Base-by-base conservation (phyloP, 2,797 vertebrate genomes). In the Manis javanica region DNA sequence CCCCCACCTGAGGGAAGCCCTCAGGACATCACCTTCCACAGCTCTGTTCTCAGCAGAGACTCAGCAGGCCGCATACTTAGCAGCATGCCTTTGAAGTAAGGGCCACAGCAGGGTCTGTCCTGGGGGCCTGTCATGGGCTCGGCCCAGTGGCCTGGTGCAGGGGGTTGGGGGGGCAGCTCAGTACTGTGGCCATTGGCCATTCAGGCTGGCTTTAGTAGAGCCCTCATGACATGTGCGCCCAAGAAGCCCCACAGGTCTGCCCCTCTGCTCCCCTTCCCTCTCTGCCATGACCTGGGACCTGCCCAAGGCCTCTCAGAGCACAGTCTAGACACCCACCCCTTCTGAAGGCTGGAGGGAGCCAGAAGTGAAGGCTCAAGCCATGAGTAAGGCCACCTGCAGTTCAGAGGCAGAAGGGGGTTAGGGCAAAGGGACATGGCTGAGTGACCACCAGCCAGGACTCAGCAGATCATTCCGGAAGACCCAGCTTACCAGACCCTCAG, bases 41-140 rank as follows among this genome's bases (percentile, higher is more conserved):
- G 16, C 51, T 23, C 0, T 14, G 7, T 29, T 77, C 42, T 63
- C 39, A 7, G 13, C 2, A 2, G 6, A n/a, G 81, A 66, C 24
- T 8, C 18, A 31, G 11, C 51, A 59, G 39, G 46, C 15, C 64
- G 61, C 39, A 16, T 9, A 2, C 23, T 49, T 29, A 49, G 86
- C 24, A 3, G 3, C 24, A 49, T 1, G 0, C 5, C 10, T 11
- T 49, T 81, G 21, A 31, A 46, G 31, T 39, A 5, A 2, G 39
- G 21, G 8, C 39, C 2, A 46, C 21, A 77, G 7, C 1, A 3
- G 63, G 55, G 26, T 63, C 24, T 39, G 55, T 18, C 78, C 49
- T 51, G 8, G 53, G 39, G n/a, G 37, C n/a, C 46, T 11, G 49
- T 7, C 8, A 5, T 11, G 46, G 37, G 34, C 51, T 88, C 49